These are phyloP conservation scores for Apeira syringaria DNA, from an alignment of 2,888 invertebrate genomes.

Conservation along the genomic window DNA sequence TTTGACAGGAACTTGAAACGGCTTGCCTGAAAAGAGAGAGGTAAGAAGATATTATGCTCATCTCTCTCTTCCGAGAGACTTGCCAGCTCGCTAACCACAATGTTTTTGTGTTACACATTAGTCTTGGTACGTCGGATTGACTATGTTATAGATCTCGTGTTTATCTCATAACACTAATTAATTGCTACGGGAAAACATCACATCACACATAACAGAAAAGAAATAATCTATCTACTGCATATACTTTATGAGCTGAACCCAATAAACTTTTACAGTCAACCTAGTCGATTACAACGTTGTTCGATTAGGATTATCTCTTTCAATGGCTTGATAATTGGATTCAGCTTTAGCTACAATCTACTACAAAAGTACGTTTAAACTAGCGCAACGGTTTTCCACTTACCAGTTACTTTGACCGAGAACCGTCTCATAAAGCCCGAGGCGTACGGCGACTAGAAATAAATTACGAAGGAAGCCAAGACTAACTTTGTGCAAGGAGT, in stretches of 20 bases:
- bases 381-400: neutral
- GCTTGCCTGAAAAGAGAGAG: too few species aligned
- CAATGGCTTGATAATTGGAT: neutral
- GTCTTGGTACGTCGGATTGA: neutral
- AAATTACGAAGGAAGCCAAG: neutral
- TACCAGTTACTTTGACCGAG: neutral
- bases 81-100: neutral
- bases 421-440: neutral
- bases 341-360: conserved; percentile 5
- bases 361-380: conserved; percentile 6
- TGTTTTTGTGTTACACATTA: neutral
- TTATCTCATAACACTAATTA: neutral
- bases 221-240: neutral
- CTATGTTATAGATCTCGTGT: conserved; percentile 3
- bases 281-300: neutral
- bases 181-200: neutral
- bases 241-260: conserved; percentile 3
- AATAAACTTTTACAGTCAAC: neutral
- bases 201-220: too few species aligned
- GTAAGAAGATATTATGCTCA: too few species aligned
- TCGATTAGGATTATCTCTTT: too few species aligned
- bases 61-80: too few species aligned
- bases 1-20: too few species aligned
- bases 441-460: neutral
- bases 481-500: neutral